Evolutionary conservation across 1,140 invertebrate genomes (phyloP).

Genomic region (Lordiphosa mommai): DNA sequence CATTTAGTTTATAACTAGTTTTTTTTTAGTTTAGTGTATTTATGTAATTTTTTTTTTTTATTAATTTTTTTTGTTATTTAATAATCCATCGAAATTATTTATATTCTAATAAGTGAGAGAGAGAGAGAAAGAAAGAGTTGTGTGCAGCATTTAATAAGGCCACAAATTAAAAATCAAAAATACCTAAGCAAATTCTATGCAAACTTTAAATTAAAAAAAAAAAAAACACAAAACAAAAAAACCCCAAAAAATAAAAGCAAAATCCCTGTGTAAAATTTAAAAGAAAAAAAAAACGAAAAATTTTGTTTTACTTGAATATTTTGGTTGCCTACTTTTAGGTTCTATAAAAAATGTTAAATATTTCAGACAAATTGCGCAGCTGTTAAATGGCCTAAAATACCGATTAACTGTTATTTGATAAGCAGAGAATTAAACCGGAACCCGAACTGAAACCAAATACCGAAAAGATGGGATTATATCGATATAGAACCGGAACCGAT

Average conservation of each 20-base stretch:
- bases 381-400: too few species aligned
- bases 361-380: too few species aligned
- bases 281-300: background rate
- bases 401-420: too few species aligned
- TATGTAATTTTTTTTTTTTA: conserved; percentile 34
- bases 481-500: too few species aligned
- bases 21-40: conserved; percentile 51
- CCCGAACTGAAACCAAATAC: too few species aligned
- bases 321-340: conserved; percentile 5
- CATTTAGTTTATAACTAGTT: conserved; percentile 47
- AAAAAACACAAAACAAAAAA: conserved; percentile 21
- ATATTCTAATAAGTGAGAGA: conserved; percentile 30
- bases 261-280: conserved; percentile 23
- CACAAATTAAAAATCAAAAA: conserved; percentile 11
- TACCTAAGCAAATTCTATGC: background rate
- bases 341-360: too few species aligned
- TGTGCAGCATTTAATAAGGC: conserved; percentile 17
- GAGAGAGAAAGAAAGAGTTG: background rate
- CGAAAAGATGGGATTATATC: too few species aligned
- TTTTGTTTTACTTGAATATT: background rate
- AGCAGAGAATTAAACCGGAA: too few species aligned
- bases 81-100: conserved; percentile 63
- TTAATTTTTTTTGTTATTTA: conserved; percentile 38
- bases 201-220: conserved; percentile 10
- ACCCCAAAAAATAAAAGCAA: conserved; percentile 27